Conservation (phyloP, 35 echinoderm and acorn worm genomes). For the Heliocidaris erythrogramma region DNA sequence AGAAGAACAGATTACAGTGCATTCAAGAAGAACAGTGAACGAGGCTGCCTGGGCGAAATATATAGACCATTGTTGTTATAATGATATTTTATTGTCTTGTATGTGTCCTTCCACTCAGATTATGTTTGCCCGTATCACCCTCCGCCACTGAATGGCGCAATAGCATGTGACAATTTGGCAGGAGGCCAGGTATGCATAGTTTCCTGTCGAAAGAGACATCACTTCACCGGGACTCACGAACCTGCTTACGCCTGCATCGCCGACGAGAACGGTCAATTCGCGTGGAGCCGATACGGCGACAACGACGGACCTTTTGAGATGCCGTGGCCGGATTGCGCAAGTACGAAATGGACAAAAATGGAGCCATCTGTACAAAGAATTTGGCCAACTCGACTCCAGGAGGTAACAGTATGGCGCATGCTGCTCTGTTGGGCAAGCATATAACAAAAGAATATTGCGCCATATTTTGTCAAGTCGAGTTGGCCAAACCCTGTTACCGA, state of each 20-base stretch:
- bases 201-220: not conserved
- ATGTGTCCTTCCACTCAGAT: not conserved
- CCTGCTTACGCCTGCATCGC: not conserved
- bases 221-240: not conserved
- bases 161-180: not conserved
- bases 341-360: not conserved
- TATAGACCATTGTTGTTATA: no score
- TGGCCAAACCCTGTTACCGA: no score
- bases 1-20: no score
- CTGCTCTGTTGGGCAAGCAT: no score
- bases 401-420: no score
- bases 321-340: conserved; percentile 20
- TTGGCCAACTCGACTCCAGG: no score
- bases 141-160: not conserved
- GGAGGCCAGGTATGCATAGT: not conserved
- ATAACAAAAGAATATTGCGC: no score
- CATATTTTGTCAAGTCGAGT: no score
- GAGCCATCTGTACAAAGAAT: no score
- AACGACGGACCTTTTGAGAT: not conserved
- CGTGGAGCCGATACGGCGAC: not conserved
- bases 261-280: not conserved
- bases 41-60: no score
- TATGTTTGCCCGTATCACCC: not conserved
- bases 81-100: not conserved
- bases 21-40: no score